These are phyloP conservation scores for Leptoteleia sp. DNA, from an alignment of 1,140 invertebrate genomes.

Conservation along the genomic window DNA sequence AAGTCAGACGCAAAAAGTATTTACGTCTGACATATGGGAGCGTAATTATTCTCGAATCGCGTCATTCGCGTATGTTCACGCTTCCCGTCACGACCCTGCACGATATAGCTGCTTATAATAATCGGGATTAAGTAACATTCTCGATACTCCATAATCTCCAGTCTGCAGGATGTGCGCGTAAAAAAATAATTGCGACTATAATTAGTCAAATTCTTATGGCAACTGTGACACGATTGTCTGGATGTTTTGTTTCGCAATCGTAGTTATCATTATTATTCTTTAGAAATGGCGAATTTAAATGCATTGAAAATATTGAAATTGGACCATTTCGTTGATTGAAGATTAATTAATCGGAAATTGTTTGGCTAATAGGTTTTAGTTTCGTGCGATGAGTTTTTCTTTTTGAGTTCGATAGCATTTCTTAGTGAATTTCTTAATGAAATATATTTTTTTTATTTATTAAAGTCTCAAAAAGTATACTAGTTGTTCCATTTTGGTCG, in stretches of 20 bases:
- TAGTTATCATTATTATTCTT: too few relatives aligned
- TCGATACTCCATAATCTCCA: constrained; percentile 56
- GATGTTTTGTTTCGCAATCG: neutral
- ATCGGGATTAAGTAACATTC: constrained; percentile 62
- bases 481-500: too few relatives aligned
- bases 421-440: too few relatives aligned
- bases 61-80: constrained; percentile 59
- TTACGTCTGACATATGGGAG: constrained; percentile 49
- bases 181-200: constrained; percentile 44
- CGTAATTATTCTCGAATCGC: constrained; percentile 56
- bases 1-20: constrained; percentile 40
- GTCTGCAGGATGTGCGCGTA: constrained; percentile 43
- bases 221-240: constrained; percentile 16
- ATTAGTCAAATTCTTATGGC: constrained; percentile 35
- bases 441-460: too few relatives aligned
- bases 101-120: constrained; percentile 51
- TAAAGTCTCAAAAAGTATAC: too few relatives aligned
- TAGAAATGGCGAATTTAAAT: too few relatives aligned
- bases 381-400: too few relatives aligned
- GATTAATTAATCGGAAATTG: too few relatives aligned
- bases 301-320: too few relatives aligned
- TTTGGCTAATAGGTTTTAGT: too few relatives aligned
- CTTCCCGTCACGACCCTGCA: constrained; percentile 55
- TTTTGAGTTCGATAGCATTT: too few relatives aligned
- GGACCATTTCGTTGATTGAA: too few relatives aligned